Evolutionary conservation across 2,113 vertebrate species (phyloP), one percentile per base, ranked within the genome.

Genomic region (Syrmaticus mikado): DNA sequence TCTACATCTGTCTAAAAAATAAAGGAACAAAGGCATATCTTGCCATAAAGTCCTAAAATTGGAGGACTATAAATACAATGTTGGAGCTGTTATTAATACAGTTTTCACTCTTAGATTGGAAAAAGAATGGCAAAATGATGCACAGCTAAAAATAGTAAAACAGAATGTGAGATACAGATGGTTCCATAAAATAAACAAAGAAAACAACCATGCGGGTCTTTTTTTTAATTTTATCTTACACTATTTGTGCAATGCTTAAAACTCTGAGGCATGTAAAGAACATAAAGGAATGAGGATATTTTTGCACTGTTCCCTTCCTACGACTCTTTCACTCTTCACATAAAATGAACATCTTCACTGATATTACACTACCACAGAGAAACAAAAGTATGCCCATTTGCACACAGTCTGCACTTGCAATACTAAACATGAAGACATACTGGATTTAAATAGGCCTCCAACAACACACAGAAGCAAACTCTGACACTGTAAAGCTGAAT

Each of bases 371-470:
- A 50, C 9, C 22, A 65, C 18, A 68, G 22, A 30, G 5, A 89
- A 38, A 12, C 17, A 79, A 89, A 90, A 72, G 16, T 2, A 55
- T 4, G 66, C 6, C 11, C 9, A 58, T 43, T 32, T 43, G 25
- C 21, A 65, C 17, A 68, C 93, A 67, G 78, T 27, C 57, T 73
- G 83, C 48, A 52, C 30, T 34, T 76, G 41, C 28, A 81, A 65
- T 85, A 72, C 32, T 41, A 11, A 0, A 1, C 13, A n/a, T 24
- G 41, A 86, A 68, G n/a, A 57, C 0, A 0, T 55, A 72, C 24
- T 20, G 20, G 22, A 76, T 48, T 72, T 43, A 71, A 28, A 66
- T 12, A 46, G 16, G 50, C 19, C 19, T 76, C 36, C 27, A 13
- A 32, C 34, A 90, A 48, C 13, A 32, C n/a, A 53, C 13, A 41